Conservation (phyloP, 2,888 invertebrate species). For the Julus scanicus region DNA sequence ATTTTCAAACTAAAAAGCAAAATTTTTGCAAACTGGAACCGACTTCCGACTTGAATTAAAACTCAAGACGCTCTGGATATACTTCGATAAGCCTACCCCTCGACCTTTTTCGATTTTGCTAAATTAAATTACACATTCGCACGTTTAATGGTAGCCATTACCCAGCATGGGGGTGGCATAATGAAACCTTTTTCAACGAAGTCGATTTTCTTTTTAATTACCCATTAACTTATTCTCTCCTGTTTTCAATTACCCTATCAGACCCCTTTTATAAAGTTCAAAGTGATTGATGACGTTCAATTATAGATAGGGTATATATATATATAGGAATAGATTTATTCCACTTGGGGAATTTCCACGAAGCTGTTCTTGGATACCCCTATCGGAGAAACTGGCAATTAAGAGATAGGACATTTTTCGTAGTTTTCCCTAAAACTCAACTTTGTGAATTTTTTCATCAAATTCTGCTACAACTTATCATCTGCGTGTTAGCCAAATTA, state of each 20-base stretch:
- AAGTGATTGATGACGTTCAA: constrained; percentile 45
- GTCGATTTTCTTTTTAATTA: constrained; percentile 47
- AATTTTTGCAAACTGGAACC: no score
- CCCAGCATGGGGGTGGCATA: constrained; percentile 37
- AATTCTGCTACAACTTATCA: no score
- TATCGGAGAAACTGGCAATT: constrained; percentile 10
- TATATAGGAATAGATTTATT: constrained; percentile 26
- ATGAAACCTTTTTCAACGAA: constrained; percentile 44
- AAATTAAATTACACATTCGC: constrained; percentile 47
- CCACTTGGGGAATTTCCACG: constrained; percentile 5
- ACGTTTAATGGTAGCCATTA: constrained; percentile 36
- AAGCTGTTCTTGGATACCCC: neutral
- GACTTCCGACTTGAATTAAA: constrained; percentile 17
- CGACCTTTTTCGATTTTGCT: constrained; percentile 37
- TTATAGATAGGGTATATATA: constrained; percentile 12
- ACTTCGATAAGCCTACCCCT: neutral
- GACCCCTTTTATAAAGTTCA: constrained; percentile 45
- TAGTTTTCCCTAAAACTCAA: no score
- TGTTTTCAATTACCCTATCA: constrained; percentile 43
- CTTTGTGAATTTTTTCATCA: no score
- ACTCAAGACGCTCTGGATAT: neutral
- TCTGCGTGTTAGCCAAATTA: no score
- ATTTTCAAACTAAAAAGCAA: no score
- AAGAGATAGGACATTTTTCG: no score
- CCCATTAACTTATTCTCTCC: constrained; percentile 47